These are phyloP conservation scores for Ophioninae sp. DNA, from an alignment of 2,888 invertebrate species.

Conservation along the genomic window DNA sequence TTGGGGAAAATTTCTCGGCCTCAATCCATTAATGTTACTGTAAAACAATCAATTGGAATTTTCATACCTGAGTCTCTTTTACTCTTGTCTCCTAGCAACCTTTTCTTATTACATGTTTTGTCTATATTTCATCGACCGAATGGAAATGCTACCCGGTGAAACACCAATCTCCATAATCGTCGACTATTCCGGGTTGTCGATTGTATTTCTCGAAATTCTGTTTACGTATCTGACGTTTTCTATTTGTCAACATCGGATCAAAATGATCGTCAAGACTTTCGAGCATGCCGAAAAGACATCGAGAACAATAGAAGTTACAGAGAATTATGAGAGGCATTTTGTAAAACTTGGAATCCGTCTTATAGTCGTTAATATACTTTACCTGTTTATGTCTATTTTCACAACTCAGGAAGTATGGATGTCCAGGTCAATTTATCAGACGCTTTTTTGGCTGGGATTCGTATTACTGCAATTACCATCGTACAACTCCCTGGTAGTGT, in stretches of 20 bases:
- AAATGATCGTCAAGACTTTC: constrained; percentile 20
- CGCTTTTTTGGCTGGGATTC: constrained; percentile 16
- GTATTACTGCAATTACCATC: constrained; percentile 18
- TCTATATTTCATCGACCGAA: neutral
- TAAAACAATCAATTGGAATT: constrained; percentile 28
- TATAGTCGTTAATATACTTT: neutral
- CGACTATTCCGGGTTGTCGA: neutral
- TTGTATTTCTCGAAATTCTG: neutral
- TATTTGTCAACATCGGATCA: constrained; percentile 37
- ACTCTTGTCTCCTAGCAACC: constrained; percentile 23
- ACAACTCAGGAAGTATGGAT: neutral
- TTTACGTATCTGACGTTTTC: constrained; percentile 27
- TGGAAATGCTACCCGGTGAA: constrained; percentile 14
- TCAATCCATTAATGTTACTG: constrained; percentile 34
- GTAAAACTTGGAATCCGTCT: constrained; percentile 21
- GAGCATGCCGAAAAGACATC: constrained; percentile 16
- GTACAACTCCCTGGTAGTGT: neutral
- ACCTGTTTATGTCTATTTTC: neutral
- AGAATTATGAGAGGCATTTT: constrained; percentile 32
- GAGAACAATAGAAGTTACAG: constrained; percentile 21
- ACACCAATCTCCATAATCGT: constrained; percentile 39
- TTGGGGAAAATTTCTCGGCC: constrained; percentile 47
- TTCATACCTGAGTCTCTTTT: constrained; percentile 38
- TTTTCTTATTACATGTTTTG: constrained; percentile 10
- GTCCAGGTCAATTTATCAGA: neutral